These are phyloP conservation scores for Rhynchophorus ferrugineus DNA, from an alignment of 1,140 invertebrate species.

Conservation along the genomic window DNA sequence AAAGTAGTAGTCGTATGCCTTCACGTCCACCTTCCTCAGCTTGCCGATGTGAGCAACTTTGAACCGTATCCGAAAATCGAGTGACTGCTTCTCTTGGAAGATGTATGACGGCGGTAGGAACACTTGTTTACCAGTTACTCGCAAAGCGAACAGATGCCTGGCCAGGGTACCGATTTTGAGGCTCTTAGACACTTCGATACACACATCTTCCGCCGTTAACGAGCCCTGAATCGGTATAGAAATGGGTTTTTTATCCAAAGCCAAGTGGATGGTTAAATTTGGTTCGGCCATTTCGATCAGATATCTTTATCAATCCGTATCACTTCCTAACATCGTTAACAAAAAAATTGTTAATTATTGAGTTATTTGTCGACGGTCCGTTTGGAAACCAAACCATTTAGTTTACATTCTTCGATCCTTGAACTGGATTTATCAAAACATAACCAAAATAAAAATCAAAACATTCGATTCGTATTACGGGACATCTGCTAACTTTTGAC, in stretches of 20 bases:
- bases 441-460: conserved; percentile 7
- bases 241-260: conserved; percentile 40
- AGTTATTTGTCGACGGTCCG: too few relatives aligned
- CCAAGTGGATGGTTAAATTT: conserved; percentile 30
- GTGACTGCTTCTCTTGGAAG: conserved; percentile 45
- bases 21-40: conserved; percentile 59
- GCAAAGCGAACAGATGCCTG: conserved; percentile 66
- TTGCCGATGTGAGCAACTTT: conserved; percentile 58
- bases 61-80: conserved; percentile 71
- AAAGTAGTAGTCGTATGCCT: conserved; percentile 78
- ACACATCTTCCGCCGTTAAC: conserved; percentile 59
- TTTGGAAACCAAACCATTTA: too few relatives aligned
- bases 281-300: conserved; percentile 25
- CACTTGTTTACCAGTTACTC: conserved; percentile 50
- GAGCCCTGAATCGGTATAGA: conserved; percentile 34
- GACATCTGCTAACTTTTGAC: neutral
- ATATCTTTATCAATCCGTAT: neutral
- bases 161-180: conserved; percentile 66
- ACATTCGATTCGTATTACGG: neutral
- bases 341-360: too few relatives aligned
- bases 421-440: neutral
- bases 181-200: conserved; percentile 59
- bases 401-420: too few relatives aligned
- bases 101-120: conserved; percentile 57
- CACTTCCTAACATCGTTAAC: too few relatives aligned